A percentile compares a stretch with the other conserved stretches of the same genome.
These are phyloP conservation scores for Nesometra sesokonis DNA, from an alignment of 35 echinoderm and acorn worm species.

Conservation along the genomic window DNA sequence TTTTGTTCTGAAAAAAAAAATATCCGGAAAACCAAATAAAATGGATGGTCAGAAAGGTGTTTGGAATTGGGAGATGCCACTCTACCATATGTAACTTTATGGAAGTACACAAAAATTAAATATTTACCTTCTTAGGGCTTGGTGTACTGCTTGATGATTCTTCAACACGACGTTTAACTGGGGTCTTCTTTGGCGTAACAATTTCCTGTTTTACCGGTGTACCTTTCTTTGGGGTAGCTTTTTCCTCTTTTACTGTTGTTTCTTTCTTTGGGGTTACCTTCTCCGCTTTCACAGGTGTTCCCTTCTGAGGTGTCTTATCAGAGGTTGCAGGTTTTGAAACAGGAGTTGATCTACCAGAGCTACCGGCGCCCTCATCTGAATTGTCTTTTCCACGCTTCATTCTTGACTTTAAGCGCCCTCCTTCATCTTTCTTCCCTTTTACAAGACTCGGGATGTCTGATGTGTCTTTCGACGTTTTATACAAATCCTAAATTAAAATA, in stretches of 20 bases:
- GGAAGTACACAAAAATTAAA: no score
- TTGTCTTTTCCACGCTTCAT: neutral
- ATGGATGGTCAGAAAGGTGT: no score
- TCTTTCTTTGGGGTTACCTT: neutral
- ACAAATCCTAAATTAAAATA: neutral
- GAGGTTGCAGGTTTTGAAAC: neutral
- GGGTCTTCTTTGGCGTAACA: neutral
- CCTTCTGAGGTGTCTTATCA: neutral
- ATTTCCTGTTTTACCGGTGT: neutral
- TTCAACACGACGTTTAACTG: slow-evolving; percentile 1
- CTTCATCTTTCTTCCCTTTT: neutral
- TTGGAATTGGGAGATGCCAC: no score
- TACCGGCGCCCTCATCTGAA: neutral
- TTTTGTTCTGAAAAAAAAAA: no score
- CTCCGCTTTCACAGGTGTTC: neutral
- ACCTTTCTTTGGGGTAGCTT: neutral
- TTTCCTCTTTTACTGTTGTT: neutral
- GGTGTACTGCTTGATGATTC: neutral
- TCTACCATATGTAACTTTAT: no score
- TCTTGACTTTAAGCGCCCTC: neutral
- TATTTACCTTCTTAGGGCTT: neutral
- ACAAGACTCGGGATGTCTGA: neutral
- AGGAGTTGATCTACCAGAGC: neutral
- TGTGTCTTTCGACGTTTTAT: slow-evolving; percentile 8
- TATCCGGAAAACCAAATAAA: no score